Evolutionary conservation across 2,888 invertebrate species (phyloP).

Genomic region (Agrenia bidenticulata): DNA sequence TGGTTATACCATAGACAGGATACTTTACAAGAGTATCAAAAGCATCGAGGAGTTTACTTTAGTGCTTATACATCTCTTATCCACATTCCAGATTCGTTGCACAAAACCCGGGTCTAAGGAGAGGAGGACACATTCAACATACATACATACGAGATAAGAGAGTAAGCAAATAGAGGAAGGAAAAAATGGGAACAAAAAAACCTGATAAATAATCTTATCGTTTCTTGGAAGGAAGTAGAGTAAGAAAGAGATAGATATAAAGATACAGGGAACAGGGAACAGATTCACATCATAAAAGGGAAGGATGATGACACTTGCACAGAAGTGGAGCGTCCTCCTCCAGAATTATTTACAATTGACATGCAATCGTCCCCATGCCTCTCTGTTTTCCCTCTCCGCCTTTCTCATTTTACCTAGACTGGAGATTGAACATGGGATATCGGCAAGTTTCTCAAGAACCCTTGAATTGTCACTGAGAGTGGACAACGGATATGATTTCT

Average conservation of each 20-base stretch:
- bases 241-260: too few relatives aligned
- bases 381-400: slow-evolving; percentile 11
- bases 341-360: slow-evolving; percentile 29
- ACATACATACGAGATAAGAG: too few relatives aligned
- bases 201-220: too few relatives aligned
- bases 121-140: too few relatives aligned
- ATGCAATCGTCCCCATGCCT: slow-evolving; percentile 21
- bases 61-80: slow-evolving; percentile 18
- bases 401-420: not conserved
- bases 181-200: too few relatives aligned
- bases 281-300: too few relatives aligned
- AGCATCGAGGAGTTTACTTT: slow-evolving; percentile 14
- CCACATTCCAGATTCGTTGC: not conserved
- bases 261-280: too few relatives aligned
- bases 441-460: not conserved
- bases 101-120: too few relatives aligned
- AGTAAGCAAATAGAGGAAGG: too few relatives aligned
- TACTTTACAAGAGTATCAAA: not conserved
- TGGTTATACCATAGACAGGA: not conserved
- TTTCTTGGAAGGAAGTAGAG: too few relatives aligned
- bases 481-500: slow-evolving; percentile 9
- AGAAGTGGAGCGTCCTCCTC: too few relatives aligned
- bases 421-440: not conserved
- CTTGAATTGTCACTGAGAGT: not conserved
- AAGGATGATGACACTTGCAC: too few relatives aligned